Base-by-base conservation (phyloP, 2,888 invertebrate species). In the Teinopalpus imperialis region DNA sequence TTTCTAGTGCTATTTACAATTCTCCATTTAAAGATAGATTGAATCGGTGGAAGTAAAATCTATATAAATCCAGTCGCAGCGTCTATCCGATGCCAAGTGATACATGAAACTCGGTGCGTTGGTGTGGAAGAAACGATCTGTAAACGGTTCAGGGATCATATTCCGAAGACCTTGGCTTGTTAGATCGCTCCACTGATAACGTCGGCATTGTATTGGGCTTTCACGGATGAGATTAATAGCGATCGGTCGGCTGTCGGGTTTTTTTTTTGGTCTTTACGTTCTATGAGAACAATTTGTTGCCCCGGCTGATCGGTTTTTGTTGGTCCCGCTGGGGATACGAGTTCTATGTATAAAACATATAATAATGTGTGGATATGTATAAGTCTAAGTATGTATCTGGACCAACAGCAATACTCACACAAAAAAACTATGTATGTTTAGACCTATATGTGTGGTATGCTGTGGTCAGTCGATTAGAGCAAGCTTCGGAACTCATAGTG, bases 121-220 rank as follows among this genome's bases (percentile, higher is more conserved):
- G 72, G 65, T 50, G 72, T 66, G 81, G 78, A 79, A 81, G 70
- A 61, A 72, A 68, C 79, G 80, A 82, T 82, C 80, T 81, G 67
- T 63, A 70, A 67, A 73, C 67, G 78, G 66, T 68, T 61, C 61
- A 65, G 49, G 66, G 73, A 73, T 78, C 79, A 71, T 74, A 72
- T 77, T 79, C 66, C 63, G 65, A 56, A 59, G 64, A 56, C 61
- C 63, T 62, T 55, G 58, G 52, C 49, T 51, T 49, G 58, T 54
- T 54, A 58, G 54, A 56, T 53, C 55, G 59, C 59, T 56, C 32
- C 27, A 18, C 14, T 21, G 59, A 57, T 58, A 54, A 52, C 56
- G 50, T 52, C 52, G 53, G 54, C 59, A 62, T 66, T 63, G 59
- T 59, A 60, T 49, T 43, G 43, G 49, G 50, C 60, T 62, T 63